A percentile compares a stretch with the other conserved stretches of the same genome.
Conservation (phyloP, 2,888 invertebrate genomes). For the Sturmia bella region DNA sequence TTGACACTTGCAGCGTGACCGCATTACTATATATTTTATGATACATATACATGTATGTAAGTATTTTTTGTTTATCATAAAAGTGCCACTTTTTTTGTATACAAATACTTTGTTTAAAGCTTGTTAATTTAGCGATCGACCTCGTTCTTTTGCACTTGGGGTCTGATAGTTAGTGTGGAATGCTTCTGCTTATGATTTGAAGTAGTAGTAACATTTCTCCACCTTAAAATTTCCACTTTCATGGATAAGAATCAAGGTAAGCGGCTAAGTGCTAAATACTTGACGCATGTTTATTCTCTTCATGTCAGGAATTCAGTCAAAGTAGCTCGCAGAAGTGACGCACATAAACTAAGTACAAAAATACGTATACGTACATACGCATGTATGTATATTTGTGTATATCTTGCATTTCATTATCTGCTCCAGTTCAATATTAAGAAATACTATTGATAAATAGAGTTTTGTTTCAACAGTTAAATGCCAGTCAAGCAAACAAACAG, state of each 20-base stretch:
- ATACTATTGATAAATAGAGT: slow-evolving; percentile 2
- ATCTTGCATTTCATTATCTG: slow-evolving; percentile 21
- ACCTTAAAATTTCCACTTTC: slow-evolving; percentile 20
- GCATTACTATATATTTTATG: too few relatives aligned
- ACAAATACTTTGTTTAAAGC: too few relatives aligned
- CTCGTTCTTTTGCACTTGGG: too few relatives aligned
- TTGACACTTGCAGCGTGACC: too few relatives aligned
- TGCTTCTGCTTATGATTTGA: not conserved
- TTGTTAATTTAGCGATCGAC: too few relatives aligned
- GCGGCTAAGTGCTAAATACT: not conserved
- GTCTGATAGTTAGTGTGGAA: too few relatives aligned
- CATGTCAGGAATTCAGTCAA: not conserved
- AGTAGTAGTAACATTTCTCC: not conserved
- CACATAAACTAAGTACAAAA: not conserved
- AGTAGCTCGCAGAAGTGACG: slow-evolving; percentile 1
- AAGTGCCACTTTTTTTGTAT: too few relatives aligned
- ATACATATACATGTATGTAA: too few relatives aligned
- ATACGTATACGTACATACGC: not conserved
- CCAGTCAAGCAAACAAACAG: not conserved
- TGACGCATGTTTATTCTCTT: not conserved
- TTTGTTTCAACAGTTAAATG: slow-evolving; percentile 11
- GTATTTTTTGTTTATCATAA: too few relatives aligned
- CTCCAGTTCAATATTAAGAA: slow-evolving; percentile 6
- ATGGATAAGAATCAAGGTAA: slow-evolving; percentile 27
- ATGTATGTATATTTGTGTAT: not conserved